phyloP scores from a whole-genome alignment of 2,113 vertebrate genomes.

The Clinocottus analis region DNA sequence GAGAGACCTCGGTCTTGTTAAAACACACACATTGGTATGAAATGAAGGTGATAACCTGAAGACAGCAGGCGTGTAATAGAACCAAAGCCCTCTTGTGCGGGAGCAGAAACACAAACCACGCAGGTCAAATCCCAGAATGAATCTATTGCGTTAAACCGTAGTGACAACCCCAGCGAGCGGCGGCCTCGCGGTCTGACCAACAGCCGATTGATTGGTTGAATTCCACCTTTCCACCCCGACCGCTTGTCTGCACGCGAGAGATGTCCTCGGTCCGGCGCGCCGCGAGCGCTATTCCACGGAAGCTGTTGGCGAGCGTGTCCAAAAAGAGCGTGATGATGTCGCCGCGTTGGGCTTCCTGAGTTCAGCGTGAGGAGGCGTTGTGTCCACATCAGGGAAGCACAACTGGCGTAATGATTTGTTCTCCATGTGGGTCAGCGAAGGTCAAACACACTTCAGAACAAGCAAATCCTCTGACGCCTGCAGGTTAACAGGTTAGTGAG shows the following conservation, averaged over 20 bases:
- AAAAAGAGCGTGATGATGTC: conserved; percentile 18
- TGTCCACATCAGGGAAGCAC: conserved; percentile 48
- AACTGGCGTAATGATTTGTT: conserved; percentile 58
- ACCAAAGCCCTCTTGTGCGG: background rate
- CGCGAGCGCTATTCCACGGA: no score
- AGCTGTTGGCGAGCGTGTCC: background rate
- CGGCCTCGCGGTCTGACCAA: background rate
- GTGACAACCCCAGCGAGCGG: conserved; percentile 8
- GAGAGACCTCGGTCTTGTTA: background rate
- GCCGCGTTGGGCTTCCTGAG: no score
- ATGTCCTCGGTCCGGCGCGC: no score
- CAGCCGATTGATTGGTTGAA: conserved; percentile 11
- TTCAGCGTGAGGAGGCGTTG: conserved; percentile 29
- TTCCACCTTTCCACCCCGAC: background rate
- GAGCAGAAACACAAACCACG: background rate
- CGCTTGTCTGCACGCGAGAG: conserved; percentile 31
- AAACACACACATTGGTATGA: background rate
- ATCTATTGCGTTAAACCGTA: conserved; percentile 1
- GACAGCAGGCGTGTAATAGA: conserved; percentile 5
- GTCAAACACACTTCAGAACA: conserved; percentile 54
- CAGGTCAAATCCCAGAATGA: background rate
- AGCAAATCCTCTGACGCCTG: conserved; percentile 27
- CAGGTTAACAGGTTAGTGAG: conserved; percentile 33
- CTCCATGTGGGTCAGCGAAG: conserved; percentile 53
- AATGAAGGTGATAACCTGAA: background rate